Evolutionary conservation across 2,888 invertebrate species (phyloP), one percentile per base, ranked within the genome.

Genomic region (Cheilosia soror): DNA sequence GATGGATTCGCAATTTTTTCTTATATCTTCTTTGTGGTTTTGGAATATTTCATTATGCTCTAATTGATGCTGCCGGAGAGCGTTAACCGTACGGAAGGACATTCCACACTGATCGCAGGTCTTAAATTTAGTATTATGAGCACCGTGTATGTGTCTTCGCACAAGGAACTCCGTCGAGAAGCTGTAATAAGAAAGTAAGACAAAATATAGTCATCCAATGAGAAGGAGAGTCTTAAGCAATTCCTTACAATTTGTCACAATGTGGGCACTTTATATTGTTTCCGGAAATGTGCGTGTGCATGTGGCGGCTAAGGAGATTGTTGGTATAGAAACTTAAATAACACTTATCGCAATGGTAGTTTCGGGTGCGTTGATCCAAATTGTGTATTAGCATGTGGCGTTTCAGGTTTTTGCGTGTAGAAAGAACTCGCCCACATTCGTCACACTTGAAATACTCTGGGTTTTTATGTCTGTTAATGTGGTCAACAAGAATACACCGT

Each of bases 361-460:
- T 47, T 15, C 44, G 44, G n/a, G n/a, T 25, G 25, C 53, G 53
- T 15, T 47, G 6, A 6, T 68, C 81, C 37, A 77, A 51, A 27
- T 60, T 40, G 7, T 86, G 33, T 5, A 86, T 73, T 37, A 86
- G 85, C 47, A 87, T 88, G 66, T 91, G 91, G 2, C 90, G 89
- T 5, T 89, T 75, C 0, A 88, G 76, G 60, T 72, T 87, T 27
- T 81, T 77, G 15, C 69, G 51, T 58, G 78, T 87, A 0, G 76
- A 80, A n/a, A 86, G 83, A 57, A 82, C 83, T 63, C 81, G 85
- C 2, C 81, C 90, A 37, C 91, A 91, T 1, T 90, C 62, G 9
- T 88, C 79, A n/a, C 90, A 90, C 77, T 90, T 91, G 33, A 91
- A 92, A 11, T 89, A 88, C 4, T 90, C 89, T 0, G 91, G 91